Evolutionary conservation across 2,797 vertebrate genomes (phyloP).

Genomic region (Melopsittacus undulatus): DNA sequence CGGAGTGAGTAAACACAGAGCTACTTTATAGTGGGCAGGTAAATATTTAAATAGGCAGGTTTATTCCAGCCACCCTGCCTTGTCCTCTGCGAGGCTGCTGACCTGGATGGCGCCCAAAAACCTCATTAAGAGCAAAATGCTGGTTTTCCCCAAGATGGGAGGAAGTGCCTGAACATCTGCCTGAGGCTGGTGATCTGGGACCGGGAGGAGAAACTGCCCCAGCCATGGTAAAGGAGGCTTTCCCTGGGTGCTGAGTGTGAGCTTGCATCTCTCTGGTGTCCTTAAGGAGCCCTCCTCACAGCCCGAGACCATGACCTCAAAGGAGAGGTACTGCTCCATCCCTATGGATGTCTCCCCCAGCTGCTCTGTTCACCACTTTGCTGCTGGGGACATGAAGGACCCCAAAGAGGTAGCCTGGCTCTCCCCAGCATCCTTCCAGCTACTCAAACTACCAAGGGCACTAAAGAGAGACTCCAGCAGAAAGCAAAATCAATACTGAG

Average conservation of each 20-base stretch:
- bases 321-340: neutral
- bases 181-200: neutral
- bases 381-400: neutral
- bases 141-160: neutral
- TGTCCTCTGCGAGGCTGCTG: neutral
- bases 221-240: neutral
- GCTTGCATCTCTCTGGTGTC: neutral
- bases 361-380: accelerated
- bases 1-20: neutral
- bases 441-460: neutral
- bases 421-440: neutral
- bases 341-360: accelerated
- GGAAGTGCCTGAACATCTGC: neutral
- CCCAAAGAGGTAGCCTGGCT: neutral
- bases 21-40: neutral
- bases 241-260: neutral
- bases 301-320: neutral
- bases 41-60: slow-evolving; percentile 33
- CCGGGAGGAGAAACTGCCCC: neutral
- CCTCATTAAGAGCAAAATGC: neutral
- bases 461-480: neutral
- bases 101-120: neutral
- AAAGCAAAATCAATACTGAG: slow-evolving; percentile 17
- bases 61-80: neutral
- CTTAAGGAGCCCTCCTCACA: neutral